Conservation (phyloP, 2,888 invertebrate species). For the Diogma glabrata region DNA sequence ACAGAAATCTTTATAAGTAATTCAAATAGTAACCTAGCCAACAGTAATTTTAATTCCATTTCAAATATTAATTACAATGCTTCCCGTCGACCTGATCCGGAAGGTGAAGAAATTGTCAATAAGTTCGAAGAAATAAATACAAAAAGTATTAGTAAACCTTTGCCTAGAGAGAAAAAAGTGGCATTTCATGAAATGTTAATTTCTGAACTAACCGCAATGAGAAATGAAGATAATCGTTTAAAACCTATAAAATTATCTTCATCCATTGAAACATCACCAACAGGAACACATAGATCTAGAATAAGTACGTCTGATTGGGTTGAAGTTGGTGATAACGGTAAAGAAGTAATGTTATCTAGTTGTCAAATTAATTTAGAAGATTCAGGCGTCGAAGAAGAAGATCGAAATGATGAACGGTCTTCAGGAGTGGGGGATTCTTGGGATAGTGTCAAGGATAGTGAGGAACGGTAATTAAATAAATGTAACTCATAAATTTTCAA, state of each 20-base stretch:
- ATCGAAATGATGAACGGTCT: constrained; percentile 32
- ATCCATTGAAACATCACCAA: constrained; percentile 32
- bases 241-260: constrained; percentile 1
- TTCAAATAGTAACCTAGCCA: background rate
- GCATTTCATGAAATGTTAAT: constrained; percentile 54
- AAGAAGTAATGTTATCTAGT: constrained; percentile 42
- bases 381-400: constrained; percentile 36
- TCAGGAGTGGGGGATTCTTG: constrained; percentile 37
- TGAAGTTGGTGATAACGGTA: constrained; percentile 42
- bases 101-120: constrained; percentile 16
- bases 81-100: constrained; percentile 17
- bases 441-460: constrained; percentile 36
- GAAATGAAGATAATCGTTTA: constrained; percentile 21
- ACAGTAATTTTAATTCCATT: background rate
- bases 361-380: constrained; percentile 47
- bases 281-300: constrained; percentile 33
- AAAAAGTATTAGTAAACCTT: constrained; percentile 9
- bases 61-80: constrained; percentile 9
- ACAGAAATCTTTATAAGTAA: constrained; percentile 11
- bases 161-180: constrained; percentile 31
- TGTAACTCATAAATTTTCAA: no score
- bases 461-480: constrained; percentile 22
- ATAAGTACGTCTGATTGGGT: constrained; percentile 43
- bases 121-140: constrained; percentile 10
- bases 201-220: constrained; percentile 57